Base-by-base conservation (phyloP, 1,140 invertebrate species). In the Polyergus mexicanus region DNA sequence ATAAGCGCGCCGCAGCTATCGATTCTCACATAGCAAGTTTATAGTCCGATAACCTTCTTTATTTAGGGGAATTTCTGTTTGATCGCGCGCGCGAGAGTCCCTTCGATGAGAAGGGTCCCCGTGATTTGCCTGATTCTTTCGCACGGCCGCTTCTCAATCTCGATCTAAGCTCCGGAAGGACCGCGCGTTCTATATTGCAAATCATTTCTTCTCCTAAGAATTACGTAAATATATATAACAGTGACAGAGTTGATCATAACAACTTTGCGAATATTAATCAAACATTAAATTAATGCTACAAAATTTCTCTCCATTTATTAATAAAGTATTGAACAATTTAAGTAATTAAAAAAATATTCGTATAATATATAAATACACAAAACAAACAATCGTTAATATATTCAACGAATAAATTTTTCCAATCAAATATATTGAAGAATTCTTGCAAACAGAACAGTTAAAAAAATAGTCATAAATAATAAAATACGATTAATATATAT, bases 61-160 rank as follows among this genome's bases (percentile, higher is more conserved):
- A 86, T 91, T 91, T 83, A 66, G 78, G 65, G 60, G 84, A 88
- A 86, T 86, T 88, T 90, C 89, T 88, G 89, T 91, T 90, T 85
- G 89, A 88, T 91, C 89, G 41, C 41, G 41, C 38, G 38, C 41
- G 10, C 41, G 87, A 88, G 89, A 80, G 77, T 87, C 84, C 68
- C 89, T 86, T 80, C 86, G 89, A 63, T 68, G 84, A 88, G 80
- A 88, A 90, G 89, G 89, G 86, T 85, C 69, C 62, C 75, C 75
- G 86, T 90, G 89, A 91, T 91, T 91, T 90, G 89, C 80, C 81
- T 88, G 90, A 91, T 92, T 92, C 86, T 92, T 89, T 91, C 91
- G 88, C 91, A 92, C 91, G 91, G 84, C 76, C 89, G 89, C 88
- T 51, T 65, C 91, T 88, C 85, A 84, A 90, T 89, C 90, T 88